Percentiles rank a stretch among this genome's conserved stretches.
Evolutionary conservation across 2,797 vertebrate species (phyloP).

Genomic region (Myotis daubentonii): DNA sequence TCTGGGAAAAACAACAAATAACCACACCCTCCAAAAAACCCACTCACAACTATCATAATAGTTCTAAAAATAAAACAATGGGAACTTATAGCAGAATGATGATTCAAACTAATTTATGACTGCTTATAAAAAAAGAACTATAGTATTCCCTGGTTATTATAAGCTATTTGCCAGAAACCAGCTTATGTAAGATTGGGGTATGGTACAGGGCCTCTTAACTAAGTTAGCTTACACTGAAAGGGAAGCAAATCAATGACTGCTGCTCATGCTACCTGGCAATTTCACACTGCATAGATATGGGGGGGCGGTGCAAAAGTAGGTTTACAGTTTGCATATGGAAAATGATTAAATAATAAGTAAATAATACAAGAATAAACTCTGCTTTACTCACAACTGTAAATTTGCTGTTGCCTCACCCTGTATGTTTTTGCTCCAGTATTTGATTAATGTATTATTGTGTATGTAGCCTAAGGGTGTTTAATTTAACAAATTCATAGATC

Average conservation of each 20-base stretch:
- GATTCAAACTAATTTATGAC: constrained; percentile 22
- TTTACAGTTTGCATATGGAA: neutral
- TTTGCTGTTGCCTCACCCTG: neutral
- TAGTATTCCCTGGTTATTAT: neutral
- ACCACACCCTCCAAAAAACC: neutral
- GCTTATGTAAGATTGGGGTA: constrained; percentile 5
- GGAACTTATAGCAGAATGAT: constrained; percentile 25
- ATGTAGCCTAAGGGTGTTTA: neutral
- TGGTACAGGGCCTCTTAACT: constrained; percentile 2
- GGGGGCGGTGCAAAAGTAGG: neutral
- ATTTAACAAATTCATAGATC: constrained; percentile 30
- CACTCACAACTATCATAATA: neutral
- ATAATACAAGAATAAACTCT: neutral
- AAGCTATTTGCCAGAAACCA: constrained; percentile 7
- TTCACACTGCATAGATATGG: neutral
- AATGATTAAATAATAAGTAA: neutral
- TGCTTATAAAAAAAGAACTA: constrained; percentile 48
- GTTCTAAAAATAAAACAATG: constrained; percentile 39
- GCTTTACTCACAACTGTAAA: neutral
- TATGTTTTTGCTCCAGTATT: neutral
- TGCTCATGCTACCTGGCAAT: neutral
- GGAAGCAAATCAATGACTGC: constrained; percentile 22
- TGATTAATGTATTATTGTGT: neutral
- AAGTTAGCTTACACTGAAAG: neutral
- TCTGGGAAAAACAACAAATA: constrained; percentile 32